These are phyloP conservation scores for Ispidina lecontei DNA, from an alignment of 2,797 vertebrate genomes.

Conservation along the genomic window DNA sequence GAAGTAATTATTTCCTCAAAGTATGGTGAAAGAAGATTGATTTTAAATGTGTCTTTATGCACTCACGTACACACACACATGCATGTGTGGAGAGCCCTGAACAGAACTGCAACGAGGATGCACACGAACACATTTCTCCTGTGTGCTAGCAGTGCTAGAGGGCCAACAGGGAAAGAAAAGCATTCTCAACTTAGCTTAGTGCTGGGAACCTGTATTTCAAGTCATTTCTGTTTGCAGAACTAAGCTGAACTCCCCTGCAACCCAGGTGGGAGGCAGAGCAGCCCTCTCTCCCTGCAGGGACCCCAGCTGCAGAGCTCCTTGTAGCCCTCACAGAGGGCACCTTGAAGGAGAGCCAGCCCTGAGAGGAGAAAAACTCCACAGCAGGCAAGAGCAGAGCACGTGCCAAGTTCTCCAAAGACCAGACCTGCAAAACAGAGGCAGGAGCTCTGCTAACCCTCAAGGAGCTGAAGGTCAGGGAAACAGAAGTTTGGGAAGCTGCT, in stretches of 20 bases:
- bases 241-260: conserved; percentile 22
- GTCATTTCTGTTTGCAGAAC: conserved; percentile 62
- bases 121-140: neutral
- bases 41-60: neutral
- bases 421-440: neutral
- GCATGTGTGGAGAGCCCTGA: neutral
- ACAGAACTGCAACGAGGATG: neutral
- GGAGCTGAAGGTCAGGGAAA: neutral
- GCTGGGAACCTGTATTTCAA: conserved; percentile 58
- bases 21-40: neutral
- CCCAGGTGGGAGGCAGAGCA: conserved; percentile 41
- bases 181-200: neutral
- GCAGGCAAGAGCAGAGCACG: neutral
- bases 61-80: accelerated
- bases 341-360: neutral
- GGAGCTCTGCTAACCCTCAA: neutral
- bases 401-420: neutral
- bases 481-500: neutral
- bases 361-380: neutral
- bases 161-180: conserved; percentile 43
- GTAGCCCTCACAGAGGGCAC: accelerated
- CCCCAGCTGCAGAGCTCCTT: neutral
- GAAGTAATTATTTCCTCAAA: neutral
- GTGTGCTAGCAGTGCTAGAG: neutral
- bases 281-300: neutral